Evolutionary conservation across 2,113 vertebrate species (phyloP).

Genomic region (Lipotes vexillifer): DNA sequence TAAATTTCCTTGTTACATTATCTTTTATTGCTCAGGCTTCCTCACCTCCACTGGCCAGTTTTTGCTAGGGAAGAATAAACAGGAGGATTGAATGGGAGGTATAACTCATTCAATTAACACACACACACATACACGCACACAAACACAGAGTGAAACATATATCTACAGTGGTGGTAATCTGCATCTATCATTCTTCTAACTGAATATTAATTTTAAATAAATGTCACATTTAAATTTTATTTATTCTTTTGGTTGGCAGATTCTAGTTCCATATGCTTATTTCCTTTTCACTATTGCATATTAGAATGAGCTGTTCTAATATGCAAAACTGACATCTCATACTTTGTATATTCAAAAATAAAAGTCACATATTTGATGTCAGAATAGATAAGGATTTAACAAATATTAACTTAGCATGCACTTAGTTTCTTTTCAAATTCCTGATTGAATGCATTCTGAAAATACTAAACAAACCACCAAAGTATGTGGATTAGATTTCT

Average conservation of each 20-base stretch:
- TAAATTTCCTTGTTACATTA: neutral
- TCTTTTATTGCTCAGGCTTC: neutral
- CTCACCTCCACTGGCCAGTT: neutral
- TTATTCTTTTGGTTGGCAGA: slow-evolving; percentile 53
- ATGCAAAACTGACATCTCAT: slow-evolving; percentile 44
- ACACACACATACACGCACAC: neutral
- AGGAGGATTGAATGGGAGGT: neutral
- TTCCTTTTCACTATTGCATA: slow-evolving; percentile 12
- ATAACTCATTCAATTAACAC: neutral
- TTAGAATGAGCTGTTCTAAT: slow-evolving; percentile 40
- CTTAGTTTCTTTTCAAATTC: neutral
- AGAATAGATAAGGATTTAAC: neutral
- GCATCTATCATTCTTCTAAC: neutral
- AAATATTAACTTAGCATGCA: neutral
- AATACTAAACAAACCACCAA: neutral
- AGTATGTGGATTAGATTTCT: neutral
- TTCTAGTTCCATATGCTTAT: slow-evolving; percentile 47
- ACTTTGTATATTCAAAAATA: slow-evolving; percentile 9
- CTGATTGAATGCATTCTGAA: neutral
- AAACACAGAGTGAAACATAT: too few relatives aligned
- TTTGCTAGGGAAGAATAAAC: neutral
- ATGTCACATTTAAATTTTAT: slow-evolving; percentile 70
- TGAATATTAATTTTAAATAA: slow-evolving; percentile 54
- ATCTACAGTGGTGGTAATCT: neutral
- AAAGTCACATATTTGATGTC: neutral